These are phyloP conservation scores for Caenorhabditis sulstoni DNA, from an alignment of 2,888 invertebrate genomes.

Conservation along the genomic window DNA sequence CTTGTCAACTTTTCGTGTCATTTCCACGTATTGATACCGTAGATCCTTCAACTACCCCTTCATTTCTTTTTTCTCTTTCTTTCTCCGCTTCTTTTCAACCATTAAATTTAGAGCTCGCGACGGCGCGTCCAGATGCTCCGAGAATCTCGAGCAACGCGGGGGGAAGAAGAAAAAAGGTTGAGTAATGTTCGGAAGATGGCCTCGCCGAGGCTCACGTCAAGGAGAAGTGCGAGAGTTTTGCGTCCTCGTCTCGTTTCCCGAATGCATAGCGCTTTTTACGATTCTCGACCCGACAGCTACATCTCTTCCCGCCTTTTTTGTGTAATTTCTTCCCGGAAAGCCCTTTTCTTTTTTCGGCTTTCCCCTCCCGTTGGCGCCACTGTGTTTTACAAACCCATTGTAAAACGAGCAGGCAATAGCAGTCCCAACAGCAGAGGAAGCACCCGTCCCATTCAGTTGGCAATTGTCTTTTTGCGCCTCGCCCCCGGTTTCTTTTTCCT, in stretches of 20 bases:
- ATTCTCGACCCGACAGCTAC: not conserved
- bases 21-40: slow-evolving; percentile 13
- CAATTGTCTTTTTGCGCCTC: slow-evolving; percentile 30
- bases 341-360: slow-evolving; percentile 7
- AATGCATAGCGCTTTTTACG: slow-evolving; percentile 22
- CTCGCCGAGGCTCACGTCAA: not conserved
- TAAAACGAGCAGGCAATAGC: slow-evolving; percentile 37
- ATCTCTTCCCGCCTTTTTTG: not conserved
- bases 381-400: slow-evolving; percentile 41
- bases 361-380: not conserved
- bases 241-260: not conserved
- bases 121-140: not conserved
- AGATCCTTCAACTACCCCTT: not conserved
- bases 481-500: not conserved
- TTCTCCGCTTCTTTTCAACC: too few relatives aligned
- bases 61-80: too few relatives aligned
- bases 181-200: slow-evolving; percentile 7
- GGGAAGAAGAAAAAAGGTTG: not conserved
- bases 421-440: too few relatives aligned
- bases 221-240: slow-evolving; percentile 6
- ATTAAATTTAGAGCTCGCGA: too few relatives aligned
- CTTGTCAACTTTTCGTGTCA: slow-evolving; percentile 21
- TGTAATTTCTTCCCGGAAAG: slow-evolving; percentile 1
- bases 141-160: not conserved
- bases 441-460: slow-evolving; percentile 26